Evolutionary conservation across 2,888 invertebrate species (phyloP).

Genomic region (Coenonympha arcania): DNA sequence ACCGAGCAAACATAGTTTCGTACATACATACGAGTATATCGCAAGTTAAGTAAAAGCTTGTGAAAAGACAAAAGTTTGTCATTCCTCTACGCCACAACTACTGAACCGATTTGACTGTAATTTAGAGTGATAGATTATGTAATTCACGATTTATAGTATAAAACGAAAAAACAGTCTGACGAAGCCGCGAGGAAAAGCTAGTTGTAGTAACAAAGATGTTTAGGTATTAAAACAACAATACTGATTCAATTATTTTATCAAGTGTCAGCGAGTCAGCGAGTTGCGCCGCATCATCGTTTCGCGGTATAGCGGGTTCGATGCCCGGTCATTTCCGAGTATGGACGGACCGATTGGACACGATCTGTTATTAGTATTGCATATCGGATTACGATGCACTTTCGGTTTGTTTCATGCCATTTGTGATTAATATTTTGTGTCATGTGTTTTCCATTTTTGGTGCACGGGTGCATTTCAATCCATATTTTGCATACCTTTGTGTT

Average conservation of each 20-base stretch:
- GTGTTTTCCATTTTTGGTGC: neutral
- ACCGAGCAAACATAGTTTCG: too few species aligned
- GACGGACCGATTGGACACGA: conserved; percentile 34
- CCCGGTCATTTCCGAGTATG: conserved; percentile 58
- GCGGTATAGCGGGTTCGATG: conserved; percentile 52
- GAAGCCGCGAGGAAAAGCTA: too few species aligned
- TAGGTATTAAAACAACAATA: conserved; percentile 2
- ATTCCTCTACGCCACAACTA: too few species aligned
- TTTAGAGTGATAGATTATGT: too few species aligned
- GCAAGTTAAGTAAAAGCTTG: too few species aligned
- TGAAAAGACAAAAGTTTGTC: too few species aligned
- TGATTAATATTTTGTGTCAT: neutral
- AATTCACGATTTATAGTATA: too few species aligned
- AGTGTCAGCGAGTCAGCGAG: conserved; percentile 8
- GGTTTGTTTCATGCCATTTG: neutral
- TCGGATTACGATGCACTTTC: conserved; percentile 28
- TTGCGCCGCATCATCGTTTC: conserved; percentile 35
- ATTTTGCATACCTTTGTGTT: too few species aligned
- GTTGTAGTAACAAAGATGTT: neutral
- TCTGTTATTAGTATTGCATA: conserved; percentile 28
- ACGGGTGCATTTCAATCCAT: neutral
- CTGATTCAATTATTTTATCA: neutral
- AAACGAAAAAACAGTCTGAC: too few species aligned
- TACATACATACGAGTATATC: too few species aligned
- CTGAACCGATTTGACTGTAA: too few species aligned